These are phyloP conservation scores for Anarsia innoxiella DNA, from an alignment of 2,888 invertebrate species.

Conservation along the genomic window DNA sequence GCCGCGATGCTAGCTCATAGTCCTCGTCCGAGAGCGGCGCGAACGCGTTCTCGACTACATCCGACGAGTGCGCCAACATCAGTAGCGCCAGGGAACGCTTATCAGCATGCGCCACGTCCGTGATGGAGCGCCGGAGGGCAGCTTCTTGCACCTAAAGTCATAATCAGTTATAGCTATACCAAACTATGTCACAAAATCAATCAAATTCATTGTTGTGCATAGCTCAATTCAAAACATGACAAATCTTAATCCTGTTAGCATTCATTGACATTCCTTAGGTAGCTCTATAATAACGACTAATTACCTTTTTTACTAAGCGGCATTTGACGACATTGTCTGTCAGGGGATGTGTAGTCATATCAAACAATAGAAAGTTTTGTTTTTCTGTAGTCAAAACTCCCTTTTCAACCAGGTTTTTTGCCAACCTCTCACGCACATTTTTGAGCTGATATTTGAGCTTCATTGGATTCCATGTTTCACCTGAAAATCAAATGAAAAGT, in stretches of 20 bases:
- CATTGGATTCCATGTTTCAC: constrained; percentile 99
- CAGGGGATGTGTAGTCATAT: constrained; percentile 99
- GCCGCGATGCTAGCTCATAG: constrained; percentile 98
- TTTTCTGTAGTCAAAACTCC: constrained; percentile 99
- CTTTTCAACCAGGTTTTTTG: constrained; percentile 99
- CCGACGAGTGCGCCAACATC: constrained; percentile 97
- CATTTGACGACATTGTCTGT: constrained; percentile 96
- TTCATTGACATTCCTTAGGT: too few relatives aligned
- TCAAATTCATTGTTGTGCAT: too few relatives aligned
- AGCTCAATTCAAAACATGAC: too few relatives aligned
- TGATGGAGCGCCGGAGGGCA: constrained; percentile 96
- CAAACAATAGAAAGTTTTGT: constrained; percentile 99
- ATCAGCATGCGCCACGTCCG: constrained; percentile 98
- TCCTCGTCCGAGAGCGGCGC: constrained; percentile 97
- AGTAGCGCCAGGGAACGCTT: constrained; percentile 94
- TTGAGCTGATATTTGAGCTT: constrained; percentile 98
- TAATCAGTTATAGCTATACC: too few relatives aligned
- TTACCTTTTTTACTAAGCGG: constrained; percentile 95
- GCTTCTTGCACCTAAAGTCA: constrained; percentile 92
- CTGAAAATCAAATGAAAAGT: constrained; percentile 61
- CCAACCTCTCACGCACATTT: constrained; percentile 98
- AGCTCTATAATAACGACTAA: too few relatives aligned
- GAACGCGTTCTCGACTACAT: constrained; percentile 99
- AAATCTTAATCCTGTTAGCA: too few relatives aligned
- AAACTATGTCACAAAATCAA: neutral